Conservation (phyloP, 2,113 vertebrate species). For the Grantiella picta region DNA sequence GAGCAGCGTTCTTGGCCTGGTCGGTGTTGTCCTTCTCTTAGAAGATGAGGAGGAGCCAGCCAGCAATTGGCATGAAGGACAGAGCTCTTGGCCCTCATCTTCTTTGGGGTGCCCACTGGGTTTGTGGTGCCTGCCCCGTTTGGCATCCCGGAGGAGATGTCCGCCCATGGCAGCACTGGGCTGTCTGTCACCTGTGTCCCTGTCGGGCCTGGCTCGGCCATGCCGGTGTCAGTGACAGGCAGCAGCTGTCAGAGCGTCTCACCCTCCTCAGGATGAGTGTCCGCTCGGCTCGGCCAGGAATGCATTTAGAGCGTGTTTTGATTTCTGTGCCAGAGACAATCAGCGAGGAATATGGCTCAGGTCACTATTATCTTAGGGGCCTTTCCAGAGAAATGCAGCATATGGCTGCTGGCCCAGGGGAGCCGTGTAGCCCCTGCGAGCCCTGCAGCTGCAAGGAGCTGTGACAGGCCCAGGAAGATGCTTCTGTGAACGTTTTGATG, state of each 20-base stretch:
- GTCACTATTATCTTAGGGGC: not conserved
- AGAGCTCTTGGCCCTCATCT: too few species aligned
- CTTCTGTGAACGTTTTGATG: not conserved
- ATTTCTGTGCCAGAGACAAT: not conserved
- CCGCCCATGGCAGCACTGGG: fast-evolving
- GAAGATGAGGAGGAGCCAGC: not conserved
- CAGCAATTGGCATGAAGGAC: fast-evolving
- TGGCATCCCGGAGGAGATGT: not conserved
- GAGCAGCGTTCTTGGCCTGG: fast-evolving
- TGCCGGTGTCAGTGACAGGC: not conserved
- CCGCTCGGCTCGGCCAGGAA: not conserved
- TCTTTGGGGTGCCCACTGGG: fast-evolving
- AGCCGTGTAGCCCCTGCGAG: not conserved
- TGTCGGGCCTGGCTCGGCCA: fast-evolving
- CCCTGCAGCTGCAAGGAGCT: not conserved
- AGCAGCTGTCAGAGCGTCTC: not conserved
- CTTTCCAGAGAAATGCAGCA: not conserved
- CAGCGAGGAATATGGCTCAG: not conserved
- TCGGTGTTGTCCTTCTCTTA: fast-evolving
- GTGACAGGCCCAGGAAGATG: not conserved
- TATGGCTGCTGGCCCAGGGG: not conserved
- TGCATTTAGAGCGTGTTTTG: not conserved
- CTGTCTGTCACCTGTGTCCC: not conserved
- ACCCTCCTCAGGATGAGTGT: not conserved
- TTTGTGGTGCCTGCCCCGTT: fast-evolving